Evolutionary conservation across 2,113 vertebrate genomes (phyloP).

Genomic region (Scartelaos histophorus): DNA sequence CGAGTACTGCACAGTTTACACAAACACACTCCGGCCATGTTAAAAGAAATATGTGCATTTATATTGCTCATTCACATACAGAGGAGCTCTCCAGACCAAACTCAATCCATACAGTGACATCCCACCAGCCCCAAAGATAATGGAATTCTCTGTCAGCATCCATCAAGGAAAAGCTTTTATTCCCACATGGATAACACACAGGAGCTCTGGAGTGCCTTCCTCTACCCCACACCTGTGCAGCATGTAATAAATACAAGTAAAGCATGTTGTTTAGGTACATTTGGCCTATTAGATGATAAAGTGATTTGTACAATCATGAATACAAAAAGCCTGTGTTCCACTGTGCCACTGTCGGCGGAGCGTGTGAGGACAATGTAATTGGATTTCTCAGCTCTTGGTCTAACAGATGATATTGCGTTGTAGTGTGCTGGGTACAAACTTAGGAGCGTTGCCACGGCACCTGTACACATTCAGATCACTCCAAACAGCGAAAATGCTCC

Average conservation of each 20-base stretch:
- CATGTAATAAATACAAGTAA: conserved; percentile 35
- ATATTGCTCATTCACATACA: conserved; percentile 58
- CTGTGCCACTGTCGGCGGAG: conserved; percentile 54
- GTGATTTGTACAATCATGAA: conserved; percentile 67
- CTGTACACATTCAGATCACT: conserved; percentile 34
- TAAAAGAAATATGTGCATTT: conserved; percentile 65
- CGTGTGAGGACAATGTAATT: conserved; percentile 56
- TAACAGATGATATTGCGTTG: conserved; percentile 52
- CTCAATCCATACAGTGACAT: conserved; percentile 37
- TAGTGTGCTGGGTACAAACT: conserved; percentile 31
- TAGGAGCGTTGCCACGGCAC: conserved; percentile 46
- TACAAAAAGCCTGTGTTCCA: conserved; percentile 53
- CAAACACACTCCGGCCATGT: conserved; percentile 15
- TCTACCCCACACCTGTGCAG: conserved; percentile 20
- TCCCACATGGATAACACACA: conserved; percentile 48
- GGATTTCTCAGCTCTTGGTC: conserved; percentile 60
- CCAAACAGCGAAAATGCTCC: conserved; percentile 20
- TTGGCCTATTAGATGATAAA: conserved; percentile 56
- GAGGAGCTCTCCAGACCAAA: conserved; percentile 47
- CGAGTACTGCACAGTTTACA: conserved; percentile 12
- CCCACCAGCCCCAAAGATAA: conserved; percentile 53
- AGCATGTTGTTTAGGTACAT: conserved; percentile 33
- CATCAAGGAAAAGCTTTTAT: conserved; percentile 61
- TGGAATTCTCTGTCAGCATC: conserved; percentile 59
- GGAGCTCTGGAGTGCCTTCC: conserved; percentile 10